phyloP scores from a whole-genome alignment of 2,113 vertebrate species.

The Illadopsis cleaveri region DNA sequence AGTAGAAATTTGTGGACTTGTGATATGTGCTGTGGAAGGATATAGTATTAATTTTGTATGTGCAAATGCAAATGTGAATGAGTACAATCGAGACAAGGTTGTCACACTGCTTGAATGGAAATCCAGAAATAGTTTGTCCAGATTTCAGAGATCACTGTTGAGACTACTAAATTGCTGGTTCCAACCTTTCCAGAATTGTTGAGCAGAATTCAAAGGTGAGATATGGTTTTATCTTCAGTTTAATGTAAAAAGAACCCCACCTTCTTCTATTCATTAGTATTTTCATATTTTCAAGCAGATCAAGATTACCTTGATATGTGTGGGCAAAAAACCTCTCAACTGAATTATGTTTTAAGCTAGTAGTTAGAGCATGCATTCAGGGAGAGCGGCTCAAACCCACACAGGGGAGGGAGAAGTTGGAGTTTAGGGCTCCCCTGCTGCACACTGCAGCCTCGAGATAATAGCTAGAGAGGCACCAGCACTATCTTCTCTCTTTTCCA shows the following conservation, averaged over 20 bases:
- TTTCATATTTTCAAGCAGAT: neutral
- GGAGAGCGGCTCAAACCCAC: neutral
- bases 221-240: neutral
- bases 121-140: neutral
- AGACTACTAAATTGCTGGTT: neutral
- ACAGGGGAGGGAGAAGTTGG: neutral
- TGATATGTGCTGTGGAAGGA: neutral
- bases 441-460: neutral
- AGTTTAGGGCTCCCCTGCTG: neutral
- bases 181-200: neutral
- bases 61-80: neutral
- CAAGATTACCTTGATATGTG: neutral
- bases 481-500: neutral
- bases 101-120: neutral
- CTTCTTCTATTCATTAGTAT: neutral
- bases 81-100: neutral
- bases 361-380: neutral
- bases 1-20: neutral
- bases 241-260: neutral
- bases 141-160: neutral
- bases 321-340: neutral
- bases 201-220: neutral
- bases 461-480: neutral
- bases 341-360: neutral
- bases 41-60: neutral